These are phyloP conservation scores for Spondyliosoma cantharus DNA, from an alignment of 2,797 vertebrate species.

Conservation along the genomic window DNA sequence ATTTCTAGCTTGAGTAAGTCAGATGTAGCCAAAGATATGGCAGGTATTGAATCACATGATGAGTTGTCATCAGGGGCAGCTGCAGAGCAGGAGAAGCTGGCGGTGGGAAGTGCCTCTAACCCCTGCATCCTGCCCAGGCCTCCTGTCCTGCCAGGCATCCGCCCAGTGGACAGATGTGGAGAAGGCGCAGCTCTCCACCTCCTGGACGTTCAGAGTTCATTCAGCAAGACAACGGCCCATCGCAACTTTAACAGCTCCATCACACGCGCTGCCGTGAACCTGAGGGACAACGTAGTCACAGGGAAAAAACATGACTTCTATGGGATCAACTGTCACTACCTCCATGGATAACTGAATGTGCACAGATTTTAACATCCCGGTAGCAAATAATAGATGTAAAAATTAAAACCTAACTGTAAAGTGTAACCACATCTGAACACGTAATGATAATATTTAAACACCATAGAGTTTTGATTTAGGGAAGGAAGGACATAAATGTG, in stretches of 20 bases:
- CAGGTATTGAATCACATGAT: conserved; percentile 18
- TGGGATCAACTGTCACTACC: conserved; percentile 84
- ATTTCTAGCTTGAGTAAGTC: conserved; percentile 35
- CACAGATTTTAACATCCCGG: not conserved
- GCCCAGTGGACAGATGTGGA: conserved; percentile 33
- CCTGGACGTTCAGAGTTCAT: conserved; percentile 83
- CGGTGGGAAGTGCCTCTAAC: conserved; percentile 4
- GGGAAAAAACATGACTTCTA: conserved; percentile 85
- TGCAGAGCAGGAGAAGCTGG: not conserved
- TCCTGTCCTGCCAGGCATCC: conserved; percentile 35
- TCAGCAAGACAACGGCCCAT: conserved; percentile 81
- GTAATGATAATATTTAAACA: not conserved
- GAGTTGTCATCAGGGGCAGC: conserved; percentile 21
- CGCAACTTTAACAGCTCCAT: conserved; percentile 73
- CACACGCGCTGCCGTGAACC: conserved; percentile 76
- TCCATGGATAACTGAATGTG: conserved; percentile 76
- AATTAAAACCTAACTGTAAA: not conserved
- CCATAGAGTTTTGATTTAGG: not conserved
- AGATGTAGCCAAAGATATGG: conserved; percentile 17
- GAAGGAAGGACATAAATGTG: too few relatives aligned
- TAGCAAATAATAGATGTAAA: not conserved
- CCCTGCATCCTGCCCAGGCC: conserved; percentile 36
- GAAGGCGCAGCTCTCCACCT: conserved; percentile 54
- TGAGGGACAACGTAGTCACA: conserved; percentile 79
- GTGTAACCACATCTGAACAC: not conserved